A percentile compares a stretch with the other conserved stretches of the same genome.
phyloP scores from a whole-genome alignment of 2,797 vertebrate genomes.

The Phylloscopus collybita region DNA sequence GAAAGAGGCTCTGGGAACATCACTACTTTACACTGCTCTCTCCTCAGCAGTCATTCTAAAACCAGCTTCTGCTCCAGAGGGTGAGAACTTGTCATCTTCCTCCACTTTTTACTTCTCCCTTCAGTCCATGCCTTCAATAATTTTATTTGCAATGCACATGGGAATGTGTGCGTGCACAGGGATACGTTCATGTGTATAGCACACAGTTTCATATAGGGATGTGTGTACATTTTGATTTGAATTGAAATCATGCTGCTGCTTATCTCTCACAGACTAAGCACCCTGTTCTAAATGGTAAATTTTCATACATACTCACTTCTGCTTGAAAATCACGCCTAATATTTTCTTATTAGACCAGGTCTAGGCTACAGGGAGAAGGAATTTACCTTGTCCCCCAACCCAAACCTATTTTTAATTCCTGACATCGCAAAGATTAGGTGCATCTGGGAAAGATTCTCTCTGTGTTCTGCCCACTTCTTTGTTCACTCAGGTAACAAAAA shows the following conservation, averaged over 20 bases:
- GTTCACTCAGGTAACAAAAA: neutral
- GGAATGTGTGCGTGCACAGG: no score
- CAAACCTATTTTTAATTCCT: neutral
- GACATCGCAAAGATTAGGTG: rapidly evolving
- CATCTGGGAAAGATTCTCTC: neutral
- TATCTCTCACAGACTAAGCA: neutral
- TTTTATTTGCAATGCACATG: neutral
- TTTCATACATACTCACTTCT: neutral
- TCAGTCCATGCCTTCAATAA: neutral
- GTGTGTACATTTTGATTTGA: neutral
- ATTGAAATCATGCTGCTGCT: neutral
- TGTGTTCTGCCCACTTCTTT: neutral
- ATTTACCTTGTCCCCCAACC: neutral
- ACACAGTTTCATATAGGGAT: neutral
- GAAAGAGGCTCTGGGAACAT: neutral
- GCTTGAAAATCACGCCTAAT: neutral
- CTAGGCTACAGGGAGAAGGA: neutral
- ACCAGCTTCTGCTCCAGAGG: neutral
- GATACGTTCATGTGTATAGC: rapidly evolving
- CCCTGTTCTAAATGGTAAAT: neutral
- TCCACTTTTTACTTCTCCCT: neutral
- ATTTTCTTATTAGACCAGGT: neutral
- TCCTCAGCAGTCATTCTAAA: neutral
- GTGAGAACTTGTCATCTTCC: neutral
- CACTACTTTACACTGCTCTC: neutral